These are phyloP conservation scores for Aphidoletes aphidimyza DNA, from an alignment of 2,888 invertebrate genomes.

Conservation along the genomic window DNA sequence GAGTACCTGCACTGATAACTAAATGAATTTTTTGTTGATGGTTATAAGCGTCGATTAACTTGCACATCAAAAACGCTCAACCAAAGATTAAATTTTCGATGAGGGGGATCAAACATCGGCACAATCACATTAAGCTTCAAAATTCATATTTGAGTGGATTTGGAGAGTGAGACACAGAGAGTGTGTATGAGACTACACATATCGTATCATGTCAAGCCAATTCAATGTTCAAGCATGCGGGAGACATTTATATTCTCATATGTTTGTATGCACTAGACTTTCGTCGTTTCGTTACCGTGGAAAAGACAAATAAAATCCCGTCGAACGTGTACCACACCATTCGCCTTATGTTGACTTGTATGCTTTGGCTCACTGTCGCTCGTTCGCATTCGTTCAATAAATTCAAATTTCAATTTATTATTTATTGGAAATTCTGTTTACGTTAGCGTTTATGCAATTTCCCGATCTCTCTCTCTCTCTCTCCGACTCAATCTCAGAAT, in stretches of 20 bases:
- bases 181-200: background rate
- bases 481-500: no score
- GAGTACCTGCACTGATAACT: conserved; percentile 29
- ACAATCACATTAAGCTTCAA: conserved; percentile 10
- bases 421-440: conserved; percentile 43
- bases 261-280: conserved; percentile 18
- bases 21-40: background rate
- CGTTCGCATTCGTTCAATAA: background rate
- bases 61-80: conserved; percentile 26
- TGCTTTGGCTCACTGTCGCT: background rate
- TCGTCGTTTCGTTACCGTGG: background rate
- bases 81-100: background rate
- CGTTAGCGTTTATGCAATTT: conserved; percentile 49
- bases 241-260: background rate
- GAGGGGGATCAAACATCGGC: background rate
- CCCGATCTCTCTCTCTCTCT: background rate
- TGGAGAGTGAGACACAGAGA: no score
- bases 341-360: background rate
- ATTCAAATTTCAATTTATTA: conserved; percentile 40
- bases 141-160: background rate
- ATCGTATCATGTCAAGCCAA: background rate
- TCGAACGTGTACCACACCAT: background rate
- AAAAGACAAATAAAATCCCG: background rate
- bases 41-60: background rate
- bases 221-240: no score